phyloP scores from a whole-genome alignment of 2,888 invertebrate genomes.

The Tachina grossa region DNA sequence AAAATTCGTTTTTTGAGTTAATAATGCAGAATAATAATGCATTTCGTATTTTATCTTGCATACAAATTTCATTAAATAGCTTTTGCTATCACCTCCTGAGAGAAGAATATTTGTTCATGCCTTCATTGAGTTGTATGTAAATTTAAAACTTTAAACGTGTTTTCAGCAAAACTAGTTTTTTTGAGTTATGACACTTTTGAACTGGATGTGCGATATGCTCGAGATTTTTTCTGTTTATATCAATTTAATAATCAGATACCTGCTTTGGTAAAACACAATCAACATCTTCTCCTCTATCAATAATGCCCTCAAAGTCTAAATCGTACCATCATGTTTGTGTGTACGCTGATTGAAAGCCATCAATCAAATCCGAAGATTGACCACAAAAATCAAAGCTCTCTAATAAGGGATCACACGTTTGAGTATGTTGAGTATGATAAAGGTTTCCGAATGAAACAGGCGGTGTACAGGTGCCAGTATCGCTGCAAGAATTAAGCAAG shows the following conservation, averaged over 20 bases:
- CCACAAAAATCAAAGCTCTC: slow-evolving; percentile 77
- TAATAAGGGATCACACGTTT: slow-evolving; percentile 80
- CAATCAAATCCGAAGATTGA: slow-evolving; percentile 78
- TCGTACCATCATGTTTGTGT: slow-evolving; percentile 82
- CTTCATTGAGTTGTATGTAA: no score
- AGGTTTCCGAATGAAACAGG: slow-evolving; percentile 69
- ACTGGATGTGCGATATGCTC: no score
- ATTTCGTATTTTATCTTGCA: no score
- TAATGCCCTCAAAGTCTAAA: slow-evolving; percentile 68
- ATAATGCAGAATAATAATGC: no score
- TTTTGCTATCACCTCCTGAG: no score
- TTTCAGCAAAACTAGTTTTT: no score
- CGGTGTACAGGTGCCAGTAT: slow-evolving; percentile 70
- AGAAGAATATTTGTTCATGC: no score
- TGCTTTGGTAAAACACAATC: slow-evolving; percentile 12
- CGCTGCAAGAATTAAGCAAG: slow-evolving; percentile 74
- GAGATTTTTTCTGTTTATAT: not conserved
- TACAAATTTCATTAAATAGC: no score
- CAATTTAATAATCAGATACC: not conserved
- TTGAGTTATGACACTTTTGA: no score
- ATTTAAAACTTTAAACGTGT: no score
- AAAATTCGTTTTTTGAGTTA: no score
- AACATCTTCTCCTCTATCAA: slow-evolving; percentile 32
- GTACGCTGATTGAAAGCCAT: slow-evolving; percentile 79
- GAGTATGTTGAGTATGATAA: slow-evolving; percentile 80